Evolutionary conservation across 1,140 invertebrate species (phyloP), one percentile per base, ranked within the genome.

Genomic region (Proales similis): DNA sequence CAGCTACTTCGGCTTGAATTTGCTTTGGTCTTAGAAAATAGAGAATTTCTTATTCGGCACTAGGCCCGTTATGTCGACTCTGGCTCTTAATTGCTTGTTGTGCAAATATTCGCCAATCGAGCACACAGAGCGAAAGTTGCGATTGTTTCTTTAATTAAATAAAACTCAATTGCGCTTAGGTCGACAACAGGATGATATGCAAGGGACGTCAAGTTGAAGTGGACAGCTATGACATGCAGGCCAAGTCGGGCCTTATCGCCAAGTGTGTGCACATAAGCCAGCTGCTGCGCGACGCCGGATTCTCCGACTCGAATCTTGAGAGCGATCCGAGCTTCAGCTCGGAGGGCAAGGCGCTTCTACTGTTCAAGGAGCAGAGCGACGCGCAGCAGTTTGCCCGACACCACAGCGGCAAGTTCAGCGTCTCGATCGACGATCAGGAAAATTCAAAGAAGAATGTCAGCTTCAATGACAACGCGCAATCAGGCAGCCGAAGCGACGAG

Each of bases 121-220:
- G n/a, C n/a, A n/a, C n/a, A n/a, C n/a, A n/a, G n/a, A n/a, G n/a
- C n/a, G n/a, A n/a, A n/a, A n/a, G n/a, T n/a, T n/a, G n/a, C n/a
- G n/a, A n/a, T n/a, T n/a, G n/a, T n/a, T n/a, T n/a, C 26, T 42
- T 24, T 42, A 30, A 42, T 3, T 42, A 26, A 29, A 5, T 57
- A 17, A 36, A 17, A 53, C 22, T 57, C 17, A 42, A 14, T 42
- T 42, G 39, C 45, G 19, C 27, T 42, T 17, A 57, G 51, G 32
- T 57, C 22, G 51, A 57, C 45, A 27, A 57, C 51, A 57, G 51
- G 45, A 57, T 57, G 51, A 57, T 57, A 57, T 57, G 51, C 45
- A 57, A 42, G 27, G 51, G 51, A 42, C 51, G 51, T 29, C 51
- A 57, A 57, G 51, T 57, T 42, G 51, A 57, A 39, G 36, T 57